Evolutionary conservation across 2,797 vertebrate species (phyloP), one percentile per base, ranked within the genome.

Genomic region (Chromis chromis): DNA sequence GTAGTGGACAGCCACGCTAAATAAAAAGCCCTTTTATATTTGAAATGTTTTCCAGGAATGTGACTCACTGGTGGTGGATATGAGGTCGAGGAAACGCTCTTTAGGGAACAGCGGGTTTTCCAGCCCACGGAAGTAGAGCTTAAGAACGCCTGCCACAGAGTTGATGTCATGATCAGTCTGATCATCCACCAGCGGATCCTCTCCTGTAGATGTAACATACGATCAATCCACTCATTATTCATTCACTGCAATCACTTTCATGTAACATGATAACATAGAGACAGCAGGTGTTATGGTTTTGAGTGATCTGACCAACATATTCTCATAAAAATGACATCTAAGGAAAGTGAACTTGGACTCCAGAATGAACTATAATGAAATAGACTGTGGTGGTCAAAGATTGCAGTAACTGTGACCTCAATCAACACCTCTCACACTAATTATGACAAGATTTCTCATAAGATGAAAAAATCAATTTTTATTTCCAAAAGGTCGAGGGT

Each of bases 101-200:
- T 99, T 98, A 76, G 98, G 97, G 95, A 99, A 98, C 85, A 99
- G 94, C 3, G 98, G 95, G 84, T 98, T 99, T 94, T 99, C 98
- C 93, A 99, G 94, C 48, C 98, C 98, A 86, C 98, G 96, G 95
- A 99, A 99, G 89, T 99, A 99, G 68, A 99, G 95, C 93, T 99
- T 99, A 83, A 99, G 95, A 83, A 99, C 98, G 7, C 98, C 98
- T 11, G 98, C 98, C 54, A 98, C 98, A 0, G 98, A 99, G 89
- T 99, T 99, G 74, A 99, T 99, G 86, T 99, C 98, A 63, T 93
- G 93, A 69, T 94, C 91, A 1, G 63, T 22, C 78, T 93, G 91
- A 76, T 94, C 90, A 55, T 94, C 93, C 84, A 91, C 86, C 70
- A 94, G 84, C 1, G 92, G 93, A 82, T 94, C 93, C 70, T 94